A percentile compares a stretch with the other conserved stretches of the same genome.
Conservation (phyloP, 2,888 invertebrate genomes). For the Molanna angustata region DNA sequence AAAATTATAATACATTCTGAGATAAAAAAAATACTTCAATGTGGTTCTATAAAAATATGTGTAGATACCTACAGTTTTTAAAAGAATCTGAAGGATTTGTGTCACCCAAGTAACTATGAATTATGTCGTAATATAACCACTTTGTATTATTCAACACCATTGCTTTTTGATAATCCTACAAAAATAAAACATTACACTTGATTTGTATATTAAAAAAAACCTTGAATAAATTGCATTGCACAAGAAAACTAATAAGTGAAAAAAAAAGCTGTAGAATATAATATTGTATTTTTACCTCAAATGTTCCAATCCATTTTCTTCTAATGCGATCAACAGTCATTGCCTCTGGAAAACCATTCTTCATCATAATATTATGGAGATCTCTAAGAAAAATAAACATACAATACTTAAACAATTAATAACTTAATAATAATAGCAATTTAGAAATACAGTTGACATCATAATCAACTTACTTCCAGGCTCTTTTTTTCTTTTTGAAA, state of each 20-base stretch:
- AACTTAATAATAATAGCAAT: too few species aligned
- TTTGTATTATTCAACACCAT: slow-evolving; percentile 46
- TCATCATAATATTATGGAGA: slow-evolving; percentile 45
- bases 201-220: background rate
- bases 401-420: too few species aligned
- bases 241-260: background rate
- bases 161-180: slow-evolving; percentile 48
- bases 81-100: slow-evolving; percentile 10
- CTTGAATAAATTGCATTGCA: background rate
- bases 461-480: slow-evolving; percentile 47
- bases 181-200: slow-evolving; percentile 27
- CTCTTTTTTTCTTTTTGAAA: slow-evolving; percentile 49
- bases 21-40: too few species aligned
- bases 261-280: background rate
- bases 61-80: slow-evolving; percentile 25
- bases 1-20: too few species aligned
- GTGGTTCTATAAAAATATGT: too few species aligned
- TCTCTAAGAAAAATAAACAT: slow-evolving; percentile 41
- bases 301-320: slow-evolving; percentile 51
- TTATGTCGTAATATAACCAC: slow-evolving; percentile 49
- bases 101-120: slow-evolving; percentile 47
- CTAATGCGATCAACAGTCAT: slow-evolving; percentile 49
- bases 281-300: slow-evolving; percentile 42
- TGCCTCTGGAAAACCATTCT: slow-evolving; percentile 48
- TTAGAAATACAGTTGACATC: background rate